phyloP scores from a whole-genome alignment of 2,888 invertebrate species.

The Phengaris alcon region DNA sequence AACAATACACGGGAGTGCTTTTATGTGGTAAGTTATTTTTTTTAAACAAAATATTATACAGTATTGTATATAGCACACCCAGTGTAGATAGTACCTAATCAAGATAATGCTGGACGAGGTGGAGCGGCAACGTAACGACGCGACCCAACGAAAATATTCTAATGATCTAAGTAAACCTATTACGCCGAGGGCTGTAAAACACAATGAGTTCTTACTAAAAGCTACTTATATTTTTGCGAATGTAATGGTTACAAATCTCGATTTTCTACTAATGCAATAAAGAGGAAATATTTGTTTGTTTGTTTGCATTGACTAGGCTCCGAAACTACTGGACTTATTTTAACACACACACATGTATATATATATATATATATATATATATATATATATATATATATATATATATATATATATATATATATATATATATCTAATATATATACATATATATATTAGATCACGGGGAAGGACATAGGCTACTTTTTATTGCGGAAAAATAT shows the following conservation, averaged over 20 bases:
- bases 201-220: neutral
- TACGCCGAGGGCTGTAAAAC: neutral
- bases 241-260: neutral
- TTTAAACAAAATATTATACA: slow-evolving; percentile 5
- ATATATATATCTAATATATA: no score
- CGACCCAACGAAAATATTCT: slow-evolving; percentile 13
- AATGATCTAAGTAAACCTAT: slow-evolving; percentile 16
- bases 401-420: no score
- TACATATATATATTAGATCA: no score
- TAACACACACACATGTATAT: no score
- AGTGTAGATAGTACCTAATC: slow-evolving; percentile 3
- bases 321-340: no score
- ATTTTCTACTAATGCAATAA: no score
- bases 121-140: slow-evolving; percentile 19
- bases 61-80: slow-evolving; percentile 3
- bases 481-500: no score
- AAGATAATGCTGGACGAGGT: slow-evolving; percentile 9
- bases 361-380: no score
- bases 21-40: slow-evolving; percentile 56
- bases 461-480: no score
- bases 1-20: slow-evolving; percentile 60
- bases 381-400: no score
- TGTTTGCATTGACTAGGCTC: no score
- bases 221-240: neutral
- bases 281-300: no score